Evolutionary conservation across 2,888 invertebrate species (phyloP).

Genomic region (Spisula solida): DNA sequence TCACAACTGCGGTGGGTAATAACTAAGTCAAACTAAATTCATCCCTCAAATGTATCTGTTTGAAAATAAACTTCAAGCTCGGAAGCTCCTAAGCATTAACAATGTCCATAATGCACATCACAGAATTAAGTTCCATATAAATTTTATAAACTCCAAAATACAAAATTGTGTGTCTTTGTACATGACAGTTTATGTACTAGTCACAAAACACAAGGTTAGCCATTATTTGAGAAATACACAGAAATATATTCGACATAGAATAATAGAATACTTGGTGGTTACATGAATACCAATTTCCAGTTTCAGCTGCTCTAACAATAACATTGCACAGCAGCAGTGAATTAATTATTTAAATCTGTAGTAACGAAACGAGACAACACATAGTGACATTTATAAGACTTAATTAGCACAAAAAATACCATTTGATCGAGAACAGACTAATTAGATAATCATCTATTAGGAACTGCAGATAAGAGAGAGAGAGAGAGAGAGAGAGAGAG

Average conservation of each 20-base stretch:
- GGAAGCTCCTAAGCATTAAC: too few relatives aligned
- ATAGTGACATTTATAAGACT: neutral
- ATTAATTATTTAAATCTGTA: neutral
- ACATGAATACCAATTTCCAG: slow-evolving; percentile 2
- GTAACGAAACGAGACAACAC: neutral
- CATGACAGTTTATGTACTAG: neutral
- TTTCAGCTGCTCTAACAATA: neutral
- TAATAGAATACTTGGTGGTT: neutral
- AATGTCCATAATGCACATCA: too few relatives aligned
- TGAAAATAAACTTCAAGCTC: too few relatives aligned
- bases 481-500: too few relatives aligned
- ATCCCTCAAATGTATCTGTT: neutral
- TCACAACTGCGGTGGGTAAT: too few relatives aligned
- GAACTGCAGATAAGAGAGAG: too few relatives aligned
- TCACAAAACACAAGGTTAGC: neutral
- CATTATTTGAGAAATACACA: too few relatives aligned
- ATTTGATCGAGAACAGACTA: neutral
- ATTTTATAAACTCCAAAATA: neutral
- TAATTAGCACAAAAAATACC: neutral
- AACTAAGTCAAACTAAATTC: too few relatives aligned
- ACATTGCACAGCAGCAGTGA: neutral
- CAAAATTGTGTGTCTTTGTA: neutral
- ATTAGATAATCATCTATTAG: neutral
- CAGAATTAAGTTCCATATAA: neutral
- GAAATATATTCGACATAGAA: too few relatives aligned